Conservation (phyloP, 2,113 vertebrate species). For the Paradisaea rubra region DNA sequence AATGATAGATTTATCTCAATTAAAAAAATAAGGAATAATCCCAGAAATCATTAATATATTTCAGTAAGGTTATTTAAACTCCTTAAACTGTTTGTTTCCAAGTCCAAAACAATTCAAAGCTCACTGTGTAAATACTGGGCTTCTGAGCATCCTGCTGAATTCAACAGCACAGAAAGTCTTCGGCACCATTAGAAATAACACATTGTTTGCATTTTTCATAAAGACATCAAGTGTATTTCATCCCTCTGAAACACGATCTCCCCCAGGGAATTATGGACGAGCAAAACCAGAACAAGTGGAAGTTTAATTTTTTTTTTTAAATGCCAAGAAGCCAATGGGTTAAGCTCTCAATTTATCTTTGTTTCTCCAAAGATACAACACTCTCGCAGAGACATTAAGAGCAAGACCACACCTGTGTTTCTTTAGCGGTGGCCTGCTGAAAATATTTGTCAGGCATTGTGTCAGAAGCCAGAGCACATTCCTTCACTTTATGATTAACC, state of each 20-base stretch:
- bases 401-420: slow-evolving; percentile 60
- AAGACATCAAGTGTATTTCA: slow-evolving; percentile 48
- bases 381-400: slow-evolving; percentile 21
- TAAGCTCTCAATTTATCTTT: slow-evolving; percentile 68
- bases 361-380: slow-evolving; percentile 55
- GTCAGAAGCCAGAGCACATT: slow-evolving; percentile 63
- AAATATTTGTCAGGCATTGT: slow-evolving; percentile 62
- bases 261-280: slow-evolving; percentile 34
- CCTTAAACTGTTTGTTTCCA: neutral
- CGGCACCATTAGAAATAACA: slow-evolving; percentile 9
- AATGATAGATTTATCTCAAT: neutral
- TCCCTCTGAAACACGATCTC: slow-evolving; percentile 34
- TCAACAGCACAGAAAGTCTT: neutral
- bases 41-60: neutral
- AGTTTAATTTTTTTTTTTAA: slow-evolving; percentile 40
- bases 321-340: slow-evolving; percentile 61
- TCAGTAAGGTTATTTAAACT: neutral
- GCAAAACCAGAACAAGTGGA: slow-evolving; percentile 58
- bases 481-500: slow-evolving; percentile 64
- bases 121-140: neutral
- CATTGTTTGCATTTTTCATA: slow-evolving; percentile 62
- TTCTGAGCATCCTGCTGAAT: neutral
- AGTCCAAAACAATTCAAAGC: neutral
- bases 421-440: slow-evolving; percentile 58
- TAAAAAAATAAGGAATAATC: neutral